Base-by-base conservation (phyloP, 2,888 invertebrate genomes). In the Neoaliturus tenellus region DNA sequence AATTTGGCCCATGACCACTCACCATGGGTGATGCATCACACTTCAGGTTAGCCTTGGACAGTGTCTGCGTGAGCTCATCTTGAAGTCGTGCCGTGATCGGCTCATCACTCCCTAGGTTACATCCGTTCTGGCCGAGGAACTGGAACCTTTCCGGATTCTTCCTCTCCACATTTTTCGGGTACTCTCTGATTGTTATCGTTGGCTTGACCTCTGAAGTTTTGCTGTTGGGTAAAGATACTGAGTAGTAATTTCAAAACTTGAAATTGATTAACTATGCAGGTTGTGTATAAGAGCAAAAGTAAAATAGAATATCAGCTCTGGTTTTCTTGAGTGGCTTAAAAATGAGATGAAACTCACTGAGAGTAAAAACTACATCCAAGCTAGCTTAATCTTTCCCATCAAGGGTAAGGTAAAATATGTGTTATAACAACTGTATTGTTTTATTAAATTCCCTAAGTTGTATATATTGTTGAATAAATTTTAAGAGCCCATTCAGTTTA, bases 11-110 rank as follows among this genome's bases (percentile, higher is more conserved):
- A 12, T 44, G 17, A 6, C 12, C 8, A 75, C 73, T 75, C 44
- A 75, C 73, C 44, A 20, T 3, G 17, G 73, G 73, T 1, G 41
- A 71, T 23, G 39, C 3, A 28, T 75, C 73, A 6, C 44, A 58
- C 39, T 39, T 93, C 88, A 96, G 92, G 91, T 96, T 95, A 82
- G 96, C 95, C 89, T 96, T 93, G 88, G 95, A 95, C 85, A 96
- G 91, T 6, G 96, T 96, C 84, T 95, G 93, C 82, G 93, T 94
- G 87, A 96, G 91, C 91, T 96, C 96, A 84, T 94, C 94, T 88
- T 95, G 95, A 83, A 96, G 91, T 88, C 94, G 92, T 88, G 94
- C 94, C 20, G 93, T 92, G 80, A 94, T 93, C 0, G 94, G 92
- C 35, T 91, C 92, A 23, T 84, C 87, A 39, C 78, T 35, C n/a